These are phyloP conservation scores for Mobula birostris DNA, from an alignment of 2,113 vertebrate genomes.

Conservation along the genomic window DNA sequence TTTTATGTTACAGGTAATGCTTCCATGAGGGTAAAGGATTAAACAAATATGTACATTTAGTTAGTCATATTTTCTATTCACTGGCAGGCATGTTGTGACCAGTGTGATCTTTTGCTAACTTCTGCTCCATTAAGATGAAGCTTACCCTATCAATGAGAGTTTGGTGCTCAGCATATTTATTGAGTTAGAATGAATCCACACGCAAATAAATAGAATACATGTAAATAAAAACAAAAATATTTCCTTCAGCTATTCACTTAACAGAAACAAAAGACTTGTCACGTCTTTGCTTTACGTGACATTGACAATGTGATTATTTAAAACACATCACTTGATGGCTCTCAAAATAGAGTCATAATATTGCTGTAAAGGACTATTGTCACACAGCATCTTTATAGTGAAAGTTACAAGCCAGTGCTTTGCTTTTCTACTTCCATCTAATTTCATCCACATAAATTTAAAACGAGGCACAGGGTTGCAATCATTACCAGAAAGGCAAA, in stretches of 20 bases:
- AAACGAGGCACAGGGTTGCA: conserved; percentile 55
- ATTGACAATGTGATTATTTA: conserved; percentile 33
- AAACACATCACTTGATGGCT: conserved; percentile 22
- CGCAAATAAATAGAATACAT: neutral
- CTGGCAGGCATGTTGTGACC: neutral
- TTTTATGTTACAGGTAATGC: neutral
- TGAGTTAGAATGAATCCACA: neutral
- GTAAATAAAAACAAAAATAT: neutral
- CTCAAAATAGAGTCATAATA: conserved; percentile 27
- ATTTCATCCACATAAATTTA: conserved; percentile 50
- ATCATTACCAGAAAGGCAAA: conserved; percentile 55
- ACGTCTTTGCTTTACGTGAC: conserved; percentile 20
- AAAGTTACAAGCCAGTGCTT: conserved; percentile 28
- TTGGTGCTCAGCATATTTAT: neutral
- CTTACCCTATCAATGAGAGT: neutral
- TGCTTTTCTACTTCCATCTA: conserved; percentile 37
- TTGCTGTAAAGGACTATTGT: conserved; percentile 29
- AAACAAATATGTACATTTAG: neutral
- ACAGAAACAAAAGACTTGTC: neutral
- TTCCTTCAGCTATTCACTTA: conserved; percentile 13
- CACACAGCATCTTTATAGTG: conserved; percentile 26
- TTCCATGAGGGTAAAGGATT: neutral
- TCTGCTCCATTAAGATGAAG: neutral
- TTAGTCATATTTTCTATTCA: neutral
- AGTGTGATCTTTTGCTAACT: neutral